Evolutionary conservation across 2,113 vertebrate genomes (phyloP).

Genomic region (Equus quagga): DNA sequence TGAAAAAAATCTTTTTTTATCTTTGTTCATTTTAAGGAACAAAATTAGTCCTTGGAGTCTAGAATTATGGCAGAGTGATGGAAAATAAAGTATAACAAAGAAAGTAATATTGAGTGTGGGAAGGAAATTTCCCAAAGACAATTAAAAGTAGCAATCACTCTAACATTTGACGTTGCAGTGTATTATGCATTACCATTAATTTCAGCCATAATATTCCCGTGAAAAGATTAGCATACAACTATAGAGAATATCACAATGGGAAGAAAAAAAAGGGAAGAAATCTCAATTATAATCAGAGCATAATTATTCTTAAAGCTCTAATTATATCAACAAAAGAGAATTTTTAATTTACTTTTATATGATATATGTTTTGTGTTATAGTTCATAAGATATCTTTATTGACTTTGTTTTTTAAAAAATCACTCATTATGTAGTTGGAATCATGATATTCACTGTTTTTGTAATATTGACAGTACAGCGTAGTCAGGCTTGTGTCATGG

Average conservation of each 20-base stretch:
- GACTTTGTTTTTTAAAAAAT: not conserved
- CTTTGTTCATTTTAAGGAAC: not conserved
- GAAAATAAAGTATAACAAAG: constrained; percentile 24
- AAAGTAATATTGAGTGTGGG: not conserved
- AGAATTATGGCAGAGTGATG: not conserved
- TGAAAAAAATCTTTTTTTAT: not conserved
- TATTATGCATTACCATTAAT: not conserved
- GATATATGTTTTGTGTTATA: not conserved
- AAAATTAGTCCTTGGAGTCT: not conserved
- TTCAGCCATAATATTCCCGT: not conserved
- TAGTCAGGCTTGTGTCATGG: not conserved
- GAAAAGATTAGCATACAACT: not conserved
- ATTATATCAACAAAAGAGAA: not conserved
- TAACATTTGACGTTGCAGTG: not conserved
- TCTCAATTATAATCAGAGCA: not conserved
- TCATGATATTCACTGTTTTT: not conserved
- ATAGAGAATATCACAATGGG: not conserved
- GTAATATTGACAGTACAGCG: not conserved
- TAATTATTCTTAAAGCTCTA: not conserved
- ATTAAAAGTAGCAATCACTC: not conserved
- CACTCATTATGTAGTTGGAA: not conserved
- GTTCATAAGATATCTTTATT: not conserved
- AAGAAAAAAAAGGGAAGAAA: not conserved
- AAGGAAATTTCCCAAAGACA: not conserved
- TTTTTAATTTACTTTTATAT: not conserved